Evolutionary conservation across 1,140 invertebrate species (phyloP), one percentile per base, ranked within the genome.

Genomic region (Drosophila funebris): DNA sequence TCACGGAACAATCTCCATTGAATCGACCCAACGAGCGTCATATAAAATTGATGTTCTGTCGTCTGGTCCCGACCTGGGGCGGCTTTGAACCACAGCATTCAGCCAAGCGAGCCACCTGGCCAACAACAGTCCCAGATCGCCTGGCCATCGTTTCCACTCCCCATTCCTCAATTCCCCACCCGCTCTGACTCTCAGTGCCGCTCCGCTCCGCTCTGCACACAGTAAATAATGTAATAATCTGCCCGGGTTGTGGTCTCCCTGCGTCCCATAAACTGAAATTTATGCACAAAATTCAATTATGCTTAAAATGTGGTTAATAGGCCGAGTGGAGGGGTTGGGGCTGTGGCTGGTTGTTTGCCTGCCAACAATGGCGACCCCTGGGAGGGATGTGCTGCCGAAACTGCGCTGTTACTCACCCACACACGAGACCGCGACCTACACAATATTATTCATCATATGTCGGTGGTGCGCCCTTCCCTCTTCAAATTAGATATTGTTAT

Each of bases 181-280:
- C 5, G 11, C 33, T 13, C 27, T 36, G 22, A 44, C 74, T 52
- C 44, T 61, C 18, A 18, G 33, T 44, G 57, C 39, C 48, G 37
- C 24, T 31, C 37, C 52, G 71, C 64, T 52, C 39, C 48, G 37
- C 24, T 31, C 37, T 44, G 71, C 64, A 76, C 61, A 78, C 82
- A 87, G 82, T 87, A 87, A 87, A 87, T 87, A 87, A 87, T 87
- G 82, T 87, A 87, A 87, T 87, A 87, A 87, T 87, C 82, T 87
- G 82, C 66, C 56, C 72, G 46, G 81, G 78, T 72, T 71, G 71
- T 87, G 82, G 82, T 87, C 81, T 84, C 82, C 67, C 74, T 54
- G 75, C 75, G 75, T 68, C 82, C 83, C 82, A 87, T 87, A 87
- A 87, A 87, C 82, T 74, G 72, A 87, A 87, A 87, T 87, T 87